Evolutionary conservation across 2,113 vertebrate species (phyloP), one percentile per base, ranked within the genome.

Genomic region (Ahaetulla prasina): DNA sequence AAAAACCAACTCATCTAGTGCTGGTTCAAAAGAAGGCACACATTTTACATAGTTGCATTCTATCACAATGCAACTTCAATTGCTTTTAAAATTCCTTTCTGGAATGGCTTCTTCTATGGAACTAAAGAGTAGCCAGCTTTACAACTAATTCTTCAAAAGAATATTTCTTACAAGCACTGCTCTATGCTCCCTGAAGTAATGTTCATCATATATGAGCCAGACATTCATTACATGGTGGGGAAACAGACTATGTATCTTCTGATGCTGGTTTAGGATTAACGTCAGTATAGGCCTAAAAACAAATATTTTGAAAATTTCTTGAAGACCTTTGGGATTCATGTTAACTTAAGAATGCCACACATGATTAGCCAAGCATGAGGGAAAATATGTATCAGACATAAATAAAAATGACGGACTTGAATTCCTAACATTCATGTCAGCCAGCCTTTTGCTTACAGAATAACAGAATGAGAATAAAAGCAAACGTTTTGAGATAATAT

Each of bases 381-480:
- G 6, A 18, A 87, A 87, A 47, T 47, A 87, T 27, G n/a, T 53
- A 85, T 8, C 50, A 22, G 39, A 35, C n/a, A 91, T 52, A 90
- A 94, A 95, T 86, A 85, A 92, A 52, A 91, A 87, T 3, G 60
- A 91, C 35, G 92, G 57, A 47, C 53, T 74, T 90, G 93, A 45
- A 94, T 95, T 94, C 90, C 90, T 60, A 1, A 0, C 53, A 74
- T 0, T 50, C 8, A 0, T 57, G 94, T 94, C 94, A 95, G 91
- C n/a, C 16, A 84, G 50, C 60, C 87, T 95, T 87, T 47, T 74
- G 89, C 94, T 91, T 84, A 95, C 30, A n/a, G 60, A n/a, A 68
- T 68, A 63, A 63, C 95, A 92, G 94, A 91, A 63, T 87, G 95
- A 93, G 60, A 93, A 55, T 49, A 89, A 18, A 20, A 47, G 1